Evolutionary conservation across 2,113 vertebrate genomes (phyloP).

Genomic region (Misgurnus mizolepis): DNA sequence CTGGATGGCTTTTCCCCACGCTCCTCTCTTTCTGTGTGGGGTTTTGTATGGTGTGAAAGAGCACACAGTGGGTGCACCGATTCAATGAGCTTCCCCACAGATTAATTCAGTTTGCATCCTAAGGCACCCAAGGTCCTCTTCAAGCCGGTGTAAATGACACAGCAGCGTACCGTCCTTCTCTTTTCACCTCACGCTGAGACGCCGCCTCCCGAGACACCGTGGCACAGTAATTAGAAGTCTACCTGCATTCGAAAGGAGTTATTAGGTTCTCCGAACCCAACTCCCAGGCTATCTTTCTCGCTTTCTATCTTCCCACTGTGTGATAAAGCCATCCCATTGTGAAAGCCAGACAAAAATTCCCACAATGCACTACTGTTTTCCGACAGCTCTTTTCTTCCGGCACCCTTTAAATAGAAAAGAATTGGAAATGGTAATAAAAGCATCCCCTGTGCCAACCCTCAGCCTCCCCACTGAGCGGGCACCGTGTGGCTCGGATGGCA

Average conservation of each 20-base stretch:
- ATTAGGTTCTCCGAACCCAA: constrained; percentile 37
- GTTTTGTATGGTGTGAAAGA: constrained; percentile 40
- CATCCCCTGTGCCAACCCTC: constrained; percentile 53
- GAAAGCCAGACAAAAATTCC: constrained; percentile 41
- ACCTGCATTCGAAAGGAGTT: constrained; percentile 29
- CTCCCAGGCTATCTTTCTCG: constrained; percentile 6
- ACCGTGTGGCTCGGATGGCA: constrained; percentile 72
- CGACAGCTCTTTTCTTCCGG: constrained; percentile 23
- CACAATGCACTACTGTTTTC: constrained; percentile 50
- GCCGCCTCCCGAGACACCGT: constrained; percentile 59
- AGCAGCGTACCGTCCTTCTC: neutral
- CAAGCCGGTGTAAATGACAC: constrained; percentile 33
- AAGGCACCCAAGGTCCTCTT: constrained; percentile 35
- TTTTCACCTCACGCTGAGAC: constrained; percentile 54
- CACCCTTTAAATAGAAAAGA: constrained; percentile 35
- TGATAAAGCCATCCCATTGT: constrained; percentile 40
- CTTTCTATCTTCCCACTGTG: constrained; percentile 30
- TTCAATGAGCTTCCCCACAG: constrained; percentile 60
- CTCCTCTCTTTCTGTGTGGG: constrained; percentile 44
- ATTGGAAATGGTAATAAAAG: constrained; percentile 54
- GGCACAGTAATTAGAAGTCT: constrained; percentile 67
- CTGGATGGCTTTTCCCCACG: neutral
- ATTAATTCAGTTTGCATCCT: constrained; percentile 56
- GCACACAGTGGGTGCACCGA: constrained; percentile 52
- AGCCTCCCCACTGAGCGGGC: constrained; percentile 59